Evolutionary conservation across 2,797 vertebrate species (phyloP).

Genomic region (Pangasius larnaudii): DNA sequence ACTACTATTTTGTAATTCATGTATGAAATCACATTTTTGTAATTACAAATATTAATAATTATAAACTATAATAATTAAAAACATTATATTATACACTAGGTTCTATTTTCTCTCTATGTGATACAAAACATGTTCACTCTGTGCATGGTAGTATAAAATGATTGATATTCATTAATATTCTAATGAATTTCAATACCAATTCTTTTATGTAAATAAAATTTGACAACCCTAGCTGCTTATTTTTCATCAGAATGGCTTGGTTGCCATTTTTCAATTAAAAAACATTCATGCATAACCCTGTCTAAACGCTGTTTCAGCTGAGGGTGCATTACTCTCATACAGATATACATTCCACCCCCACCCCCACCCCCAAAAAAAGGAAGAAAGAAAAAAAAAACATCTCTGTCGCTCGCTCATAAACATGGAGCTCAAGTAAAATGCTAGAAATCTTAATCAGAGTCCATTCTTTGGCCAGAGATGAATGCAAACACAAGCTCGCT

Average conservation of each 20-base stretch:
- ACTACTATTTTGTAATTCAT: background rate
- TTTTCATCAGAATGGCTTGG: background rate
- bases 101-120: background rate
- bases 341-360: background rate
- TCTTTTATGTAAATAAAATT: background rate
- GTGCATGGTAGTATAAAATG: background rate
- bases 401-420: background rate
- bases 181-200: background rate
- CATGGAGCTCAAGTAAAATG: background rate
- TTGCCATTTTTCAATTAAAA: background rate
- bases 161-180: background rate
- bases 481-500: conserved; percentile 22
- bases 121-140: background rate
- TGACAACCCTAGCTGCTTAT: background rate
- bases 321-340: background rate
- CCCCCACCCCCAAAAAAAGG: background rate
- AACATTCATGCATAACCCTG: background rate
- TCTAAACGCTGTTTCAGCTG: background rate
- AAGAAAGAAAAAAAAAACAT: no score
- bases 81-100: background rate
- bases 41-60: no score
- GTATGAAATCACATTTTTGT: background rate
- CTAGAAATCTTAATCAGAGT: background rate
- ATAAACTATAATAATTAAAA: no score
- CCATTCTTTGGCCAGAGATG: conserved; percentile 3